Base-by-base conservation (phyloP, 2,113 vertebrate species). In the Corydoras sp. region DNA sequence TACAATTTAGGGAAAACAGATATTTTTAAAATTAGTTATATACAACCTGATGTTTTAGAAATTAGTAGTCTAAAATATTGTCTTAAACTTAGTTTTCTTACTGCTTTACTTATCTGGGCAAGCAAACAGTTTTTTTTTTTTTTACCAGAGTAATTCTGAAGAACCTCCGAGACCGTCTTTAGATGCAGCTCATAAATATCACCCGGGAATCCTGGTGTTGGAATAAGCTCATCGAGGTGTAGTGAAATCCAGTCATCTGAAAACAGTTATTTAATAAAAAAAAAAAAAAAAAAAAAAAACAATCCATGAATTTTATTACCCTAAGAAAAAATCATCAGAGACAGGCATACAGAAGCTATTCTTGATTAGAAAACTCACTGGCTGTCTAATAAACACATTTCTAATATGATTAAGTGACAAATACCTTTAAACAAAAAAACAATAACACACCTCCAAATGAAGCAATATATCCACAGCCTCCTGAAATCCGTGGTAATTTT, bases 171-270 rank as follows among this genome's bases (percentile, higher is more conserved):
- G 3, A 82, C n/a, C 24, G 51, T 76, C 77, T 70, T 73, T 53
- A 30, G 48, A 43, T 77, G 76, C 9, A 83, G 69, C n/a, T 70
- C 72, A 10, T 72, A 49, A 0, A 82, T 75, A 15, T 69, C 74
- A 32, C 71, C 73, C 0, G 67, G 72, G 9, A 83, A 82, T 64
- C 65, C 65, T 49, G 75, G 58, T 0, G 65, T 58, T 35, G 56
- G 65, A 58, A 79, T 65, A 8, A 83, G 71, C n/a, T 82, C 79
- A 67, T 83, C 82, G 58, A 83, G 59, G 59, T 83, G 80, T 55
- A 81, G 9, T 4, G 78, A 58, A 8, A 11, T 72, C 80, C 82
- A 83, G n/a, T 71, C 71, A 0, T 73, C 82, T 83, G 35, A 8
- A 53, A 43, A 43, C 35, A 43, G 7, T 43, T 43, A 43, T 43